Evolutionary conservation across 2,888 invertebrate species (phyloP).

Genomic region (Onthophagus sagittarius): DNA sequence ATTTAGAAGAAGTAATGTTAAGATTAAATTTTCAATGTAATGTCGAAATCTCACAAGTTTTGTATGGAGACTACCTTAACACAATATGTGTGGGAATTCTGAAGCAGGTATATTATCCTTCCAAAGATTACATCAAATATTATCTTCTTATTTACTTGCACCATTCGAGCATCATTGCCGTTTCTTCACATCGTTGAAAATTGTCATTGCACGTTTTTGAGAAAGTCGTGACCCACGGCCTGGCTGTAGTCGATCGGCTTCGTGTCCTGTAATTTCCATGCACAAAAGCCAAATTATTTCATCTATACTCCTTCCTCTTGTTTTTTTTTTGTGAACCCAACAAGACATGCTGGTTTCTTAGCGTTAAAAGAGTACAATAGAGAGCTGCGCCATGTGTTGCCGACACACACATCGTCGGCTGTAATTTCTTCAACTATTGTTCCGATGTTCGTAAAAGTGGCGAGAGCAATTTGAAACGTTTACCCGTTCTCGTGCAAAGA

Average conservation of each 20-base stretch:
- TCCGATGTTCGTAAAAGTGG: neutral
- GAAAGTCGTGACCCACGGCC: neutral
- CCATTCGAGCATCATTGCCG: no score
- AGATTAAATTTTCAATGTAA: no score
- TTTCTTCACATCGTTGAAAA: neutral
- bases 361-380: neutral
- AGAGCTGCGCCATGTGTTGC: neutral
- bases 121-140: no score
- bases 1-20: no score
- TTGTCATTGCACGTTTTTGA: neutral
- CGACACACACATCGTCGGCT: neutral
- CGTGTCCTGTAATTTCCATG: neutral
- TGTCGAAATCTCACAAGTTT: no score
- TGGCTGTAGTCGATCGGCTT: neutral
- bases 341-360: no score
- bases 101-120: no score
- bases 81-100: no score
- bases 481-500: neutral
- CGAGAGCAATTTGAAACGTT: neutral
- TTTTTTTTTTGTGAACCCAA: neutral
- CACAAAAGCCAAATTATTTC: neutral
- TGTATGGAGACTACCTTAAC: no score
- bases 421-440: neutral
- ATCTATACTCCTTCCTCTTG: neutral
- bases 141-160: neutral